These are phyloP conservation scores for Pipistrellus kuhlii DNA, from an alignment of 2,797 vertebrate species.

Conservation along the genomic window DNA sequence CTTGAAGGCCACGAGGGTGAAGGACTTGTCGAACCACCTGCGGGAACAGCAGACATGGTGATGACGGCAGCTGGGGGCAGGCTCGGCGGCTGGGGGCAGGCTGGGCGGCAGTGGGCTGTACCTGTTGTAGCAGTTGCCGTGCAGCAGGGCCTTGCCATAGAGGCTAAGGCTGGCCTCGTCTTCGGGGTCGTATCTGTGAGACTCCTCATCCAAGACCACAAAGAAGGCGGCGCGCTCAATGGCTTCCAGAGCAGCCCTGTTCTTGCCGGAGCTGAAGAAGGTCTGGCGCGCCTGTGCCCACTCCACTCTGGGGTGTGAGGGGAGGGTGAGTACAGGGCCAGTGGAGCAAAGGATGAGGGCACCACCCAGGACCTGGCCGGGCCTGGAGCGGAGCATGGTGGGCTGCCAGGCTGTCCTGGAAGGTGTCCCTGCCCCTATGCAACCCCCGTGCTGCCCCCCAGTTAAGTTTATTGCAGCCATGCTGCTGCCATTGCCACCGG, in stretches of 20 bases:
- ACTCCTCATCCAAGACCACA: slow-evolving; percentile 92
- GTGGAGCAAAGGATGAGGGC: neutral
- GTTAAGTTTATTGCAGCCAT: neutral
- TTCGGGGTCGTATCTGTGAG: slow-evolving; percentile 87
- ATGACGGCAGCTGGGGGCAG: rapidly evolving
- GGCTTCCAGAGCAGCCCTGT: slow-evolving; percentile 91
- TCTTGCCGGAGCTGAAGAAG: slow-evolving; percentile 91
- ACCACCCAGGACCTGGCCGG: neutral
- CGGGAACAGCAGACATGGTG: neutral
- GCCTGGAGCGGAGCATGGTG: neutral
- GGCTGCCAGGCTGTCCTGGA: neutral
- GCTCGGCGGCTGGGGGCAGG: rapidly evolving
- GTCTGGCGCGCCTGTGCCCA: slow-evolving; percentile 93
- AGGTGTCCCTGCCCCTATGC: neutral
- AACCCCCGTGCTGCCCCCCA: neutral
- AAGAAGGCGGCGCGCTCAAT: slow-evolving; percentile 96
- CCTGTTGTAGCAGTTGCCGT: slow-evolving; percentile 97
- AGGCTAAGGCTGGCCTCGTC: slow-evolving; percentile 89
- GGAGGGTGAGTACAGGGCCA: neutral
- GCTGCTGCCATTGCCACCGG: no score
- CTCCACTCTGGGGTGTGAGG: slow-evolving; percentile 87
- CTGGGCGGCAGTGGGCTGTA: slow-evolving; percentile 32
- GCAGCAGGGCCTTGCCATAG: slow-evolving; percentile 95
- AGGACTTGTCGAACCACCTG: slow-evolving; percentile 99
- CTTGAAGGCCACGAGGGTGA: slow-evolving; percentile 93